Conservation (phyloP, 2,113 vertebrate species). For the Mesoclemmys tuberculata region DNA sequence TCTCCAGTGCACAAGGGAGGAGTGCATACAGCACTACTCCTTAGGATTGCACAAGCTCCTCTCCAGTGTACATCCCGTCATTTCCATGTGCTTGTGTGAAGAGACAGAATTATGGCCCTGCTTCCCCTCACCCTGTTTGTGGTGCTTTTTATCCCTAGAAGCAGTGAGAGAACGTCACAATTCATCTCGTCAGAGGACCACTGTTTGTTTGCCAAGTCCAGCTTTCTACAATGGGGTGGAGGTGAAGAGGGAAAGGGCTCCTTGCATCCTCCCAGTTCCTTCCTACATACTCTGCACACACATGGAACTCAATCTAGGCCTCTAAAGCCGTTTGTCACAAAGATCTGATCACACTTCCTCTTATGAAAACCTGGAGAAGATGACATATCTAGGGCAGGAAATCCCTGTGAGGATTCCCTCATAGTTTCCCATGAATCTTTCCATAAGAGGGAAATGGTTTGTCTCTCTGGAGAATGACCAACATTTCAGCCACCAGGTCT, state of each 20-base stretch:
- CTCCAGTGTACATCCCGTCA: not conserved
- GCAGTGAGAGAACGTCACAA: accelerated
- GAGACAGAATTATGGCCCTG: not conserved
- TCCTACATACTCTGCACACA: not conserved
- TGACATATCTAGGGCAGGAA: not conserved
- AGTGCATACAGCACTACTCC: not conserved
- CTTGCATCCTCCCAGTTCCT: not conserved
- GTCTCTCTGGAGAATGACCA: not conserved
- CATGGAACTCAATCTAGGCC: not conserved
- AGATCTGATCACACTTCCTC: not conserved
- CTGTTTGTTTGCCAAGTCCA: no score
- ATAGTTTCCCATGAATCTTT: not conserved
- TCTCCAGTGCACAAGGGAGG: not conserved
- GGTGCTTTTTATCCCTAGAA: not conserved
- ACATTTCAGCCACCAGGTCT: not conserved
- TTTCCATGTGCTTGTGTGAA: not conserved
- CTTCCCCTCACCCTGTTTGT: not conserved
- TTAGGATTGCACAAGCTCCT: not conserved
- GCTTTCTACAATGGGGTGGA: no score
- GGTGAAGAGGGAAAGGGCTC: not conserved
- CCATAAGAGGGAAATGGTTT: not conserved
- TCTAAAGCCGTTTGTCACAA: not conserved
- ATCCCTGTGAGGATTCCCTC: not conserved
- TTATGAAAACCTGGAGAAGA: not conserved
- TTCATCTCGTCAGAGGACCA: no score